Percentiles rank a stretch among this genome's conserved stretches.
Evolutionary conservation across 2,113 vertebrate species (phyloP).

Genomic region (Galbula dea): DNA sequence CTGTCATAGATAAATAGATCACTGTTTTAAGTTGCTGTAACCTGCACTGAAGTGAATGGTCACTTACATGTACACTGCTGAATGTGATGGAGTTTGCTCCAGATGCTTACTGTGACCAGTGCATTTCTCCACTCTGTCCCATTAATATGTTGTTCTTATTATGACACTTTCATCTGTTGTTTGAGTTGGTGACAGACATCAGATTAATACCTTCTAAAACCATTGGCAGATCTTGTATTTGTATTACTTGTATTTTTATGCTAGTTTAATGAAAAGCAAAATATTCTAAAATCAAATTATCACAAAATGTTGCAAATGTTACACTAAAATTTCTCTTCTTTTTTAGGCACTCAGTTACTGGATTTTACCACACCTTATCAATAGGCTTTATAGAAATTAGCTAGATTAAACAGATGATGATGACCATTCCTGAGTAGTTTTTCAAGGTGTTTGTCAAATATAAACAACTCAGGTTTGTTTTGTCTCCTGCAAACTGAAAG

Average conservation of each 20-base stretch:
- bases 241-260: not conserved
- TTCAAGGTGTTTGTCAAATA: not conserved
- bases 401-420: not conserved
- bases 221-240: not conserved
- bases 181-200: not conserved
- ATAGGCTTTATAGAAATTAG: not conserved
- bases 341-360: not conserved
- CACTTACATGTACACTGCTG: not conserved
- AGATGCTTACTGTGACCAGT: not conserved
- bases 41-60: not conserved
- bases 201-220: not conserved
- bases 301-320: not conserved
- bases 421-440: not conserved
- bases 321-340: not conserved
- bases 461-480: not conserved
- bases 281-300: not conserved
- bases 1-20: not conserved
- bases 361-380: not conserved
- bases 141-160: not conserved
- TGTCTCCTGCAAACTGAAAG: not conserved
- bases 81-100: not conserved
- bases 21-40: not conserved
- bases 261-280: not conserved
- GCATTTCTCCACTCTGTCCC: not conserved
- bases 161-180: not conserved